These are phyloP conservation scores for Pemphigus obesinymphae DNA, from an alignment of 1,140 invertebrate genomes.

Conservation along the genomic window DNA sequence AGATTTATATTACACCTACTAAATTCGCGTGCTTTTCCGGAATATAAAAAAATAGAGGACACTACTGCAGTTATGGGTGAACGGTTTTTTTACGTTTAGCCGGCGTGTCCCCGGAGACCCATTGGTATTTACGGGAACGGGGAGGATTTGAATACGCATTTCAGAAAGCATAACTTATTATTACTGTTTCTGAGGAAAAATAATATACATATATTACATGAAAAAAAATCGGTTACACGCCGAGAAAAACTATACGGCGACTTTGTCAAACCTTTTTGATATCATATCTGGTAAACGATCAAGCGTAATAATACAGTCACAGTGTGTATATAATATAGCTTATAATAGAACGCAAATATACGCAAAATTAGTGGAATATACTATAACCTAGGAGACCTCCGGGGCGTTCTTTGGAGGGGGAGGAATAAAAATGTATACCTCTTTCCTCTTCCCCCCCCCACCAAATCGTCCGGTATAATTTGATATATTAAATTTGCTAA, in stretches of 20 bases:
- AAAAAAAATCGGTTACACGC: not conserved
- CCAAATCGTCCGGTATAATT: too few relatives aligned
- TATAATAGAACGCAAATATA: too few relatives aligned
- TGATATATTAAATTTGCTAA: too few relatives aligned
- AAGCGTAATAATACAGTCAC: not conserved
- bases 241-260: not conserved
- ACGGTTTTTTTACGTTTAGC: conserved; percentile 13
- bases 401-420: too few relatives aligned
- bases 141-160: conserved; percentile 23
- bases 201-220: too few relatives aligned
- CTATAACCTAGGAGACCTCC: too few relatives aligned
- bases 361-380: not conserved
- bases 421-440: too few relatives aligned
- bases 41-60: not conserved
- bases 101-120: not conserved
- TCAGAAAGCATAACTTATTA: conserved; percentile 19
- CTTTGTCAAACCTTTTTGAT: not conserved
- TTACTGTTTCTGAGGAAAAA: not conserved
- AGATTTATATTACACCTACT: not conserved
- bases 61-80: conserved; percentile 6
- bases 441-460: too few relatives aligned
- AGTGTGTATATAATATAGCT: too few relatives aligned
- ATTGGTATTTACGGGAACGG: conserved; percentile 10
- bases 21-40: not conserved
- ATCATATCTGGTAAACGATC: not conserved